Evolutionary conservation across 2,113 vertebrate genomes (phyloP), one percentile per base, ranked within the genome.

Genomic region (Suricata suricatta): DNA sequence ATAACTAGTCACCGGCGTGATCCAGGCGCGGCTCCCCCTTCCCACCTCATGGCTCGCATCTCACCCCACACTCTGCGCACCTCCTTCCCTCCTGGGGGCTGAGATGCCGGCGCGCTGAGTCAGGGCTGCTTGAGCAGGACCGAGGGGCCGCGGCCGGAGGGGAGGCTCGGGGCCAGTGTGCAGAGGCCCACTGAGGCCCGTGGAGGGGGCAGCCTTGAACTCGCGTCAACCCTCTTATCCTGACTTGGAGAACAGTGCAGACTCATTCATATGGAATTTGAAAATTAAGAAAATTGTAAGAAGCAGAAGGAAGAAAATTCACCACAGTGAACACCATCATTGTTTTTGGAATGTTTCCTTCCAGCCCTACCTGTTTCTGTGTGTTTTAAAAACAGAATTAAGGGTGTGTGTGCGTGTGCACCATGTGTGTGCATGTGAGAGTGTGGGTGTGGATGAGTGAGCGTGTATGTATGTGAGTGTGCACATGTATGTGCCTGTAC

Each of bases 191-290:
- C 29, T 3, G 31, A 54, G 33, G 66, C n/a, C 25, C 2, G 3
- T 13, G 0, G 0, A 1, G 7, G 6, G 1, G 64, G 87, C 7
- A 29, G 35, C 72, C 29, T 0, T 7, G 0, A 6, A 2, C 1
- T 0, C 7, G 31, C 11, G 52, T 47, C 27, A 50, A 35, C 35
- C 35, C 52, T n/a, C 44, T 84, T 9, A 25, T 63, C 38, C 47
- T 21, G 54, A 71, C 71, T 81, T 15, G 89, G 16, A 95, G 44
- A 68, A 19, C 2, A 38, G 25, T 14, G 6, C 4, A 9, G 21
- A 3, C 35, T 14, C 19, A 5, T 35, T n/a, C 66, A 35, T 6
- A 84, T 31, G 35, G 72, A 77, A n/a, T 41, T 60, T 31, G 33
- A 57, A 77, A 79, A 80, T 44, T 1, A 91, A 79, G 74, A 25